Evolutionary conservation across 2,113 vertebrate species (phyloP), one percentile per base, ranked within the genome.

Genomic region (Archocentrus centrarchus): DNA sequence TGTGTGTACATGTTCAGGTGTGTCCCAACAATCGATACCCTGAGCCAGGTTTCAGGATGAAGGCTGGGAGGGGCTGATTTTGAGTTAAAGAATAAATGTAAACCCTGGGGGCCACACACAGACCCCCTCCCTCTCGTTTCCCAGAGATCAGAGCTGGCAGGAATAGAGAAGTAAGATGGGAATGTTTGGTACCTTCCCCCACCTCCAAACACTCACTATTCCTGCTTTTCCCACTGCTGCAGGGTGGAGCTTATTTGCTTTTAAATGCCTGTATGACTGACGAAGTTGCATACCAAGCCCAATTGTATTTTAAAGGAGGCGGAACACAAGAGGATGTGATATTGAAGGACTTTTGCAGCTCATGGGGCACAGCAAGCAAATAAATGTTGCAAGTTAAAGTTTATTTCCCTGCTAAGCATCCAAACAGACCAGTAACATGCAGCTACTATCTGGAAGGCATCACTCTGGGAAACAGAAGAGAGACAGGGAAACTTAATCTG

Each of bases 211-310:
- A 41, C 37, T 83, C 75, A 22, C 80, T 11, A 75, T 68, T 18
- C 62, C 64, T 88, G 64, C 75, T 58, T 77, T 87, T 85, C 82
- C 89, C 84, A 75, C 81, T 66, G 78, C 83, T 88, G 79, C 90
- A 91, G 91, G 94, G 93, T 79, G 91, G 89, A 92, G 91, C 80
- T 79, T 90, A 84, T 91, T 94, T 94, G 90, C 90, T 91, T 92
- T 93, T 89, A 94, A 94, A 94, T 91, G 91, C 80, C 89, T 91
- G 83, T 84, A 83, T 86, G 83, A 93, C 81, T 85, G 86, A 85
- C 76, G 27, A 89, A 90, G 79, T 63, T n/a, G 87, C 93, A 92
- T 86, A 86, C 90, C 83, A 92, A 80, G 77, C 62, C 80, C 6
- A 79, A 90, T 81, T 85, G 88, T 80, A 85, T 91, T 83, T 93